These are phyloP conservation scores for Galeruca laticollis DNA, from an alignment of 2,888 invertebrate species.

Conservation along the genomic window DNA sequence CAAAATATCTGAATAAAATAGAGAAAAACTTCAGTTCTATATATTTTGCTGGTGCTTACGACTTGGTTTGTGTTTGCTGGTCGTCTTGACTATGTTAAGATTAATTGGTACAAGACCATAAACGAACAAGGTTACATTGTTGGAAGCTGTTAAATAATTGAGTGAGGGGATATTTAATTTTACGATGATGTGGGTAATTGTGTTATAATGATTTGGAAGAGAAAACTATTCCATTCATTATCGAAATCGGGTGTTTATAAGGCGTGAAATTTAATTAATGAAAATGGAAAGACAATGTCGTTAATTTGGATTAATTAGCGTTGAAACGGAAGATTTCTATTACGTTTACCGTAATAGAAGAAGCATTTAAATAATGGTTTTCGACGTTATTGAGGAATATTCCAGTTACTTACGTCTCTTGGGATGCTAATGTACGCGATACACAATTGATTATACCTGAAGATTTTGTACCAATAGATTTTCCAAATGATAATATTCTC, in stretches of 20 bases:
- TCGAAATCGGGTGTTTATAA: conserved; percentile 12
- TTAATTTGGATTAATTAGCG: conserved; percentile 1
- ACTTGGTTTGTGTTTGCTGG: not conserved
- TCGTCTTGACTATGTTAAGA: conserved; percentile 2
- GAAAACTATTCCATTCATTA: conserved; percentile 22
- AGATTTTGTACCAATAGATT: too few relatives aligned
- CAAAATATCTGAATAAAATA: too few relatives aligned
- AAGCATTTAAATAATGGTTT: not conserved
- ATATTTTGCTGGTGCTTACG: too few relatives aligned
- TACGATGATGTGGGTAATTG: conserved; percentile 35
- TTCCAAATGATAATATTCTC: too few relatives aligned
- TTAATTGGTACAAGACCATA: conserved; percentile 36
- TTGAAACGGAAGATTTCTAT: not conserved
- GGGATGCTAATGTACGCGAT: too few relatives aligned
- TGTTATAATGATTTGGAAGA: conserved; percentile 26
- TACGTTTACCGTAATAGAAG: not conserved
- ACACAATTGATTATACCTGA: too few relatives aligned
- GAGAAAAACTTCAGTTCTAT: too few relatives aligned
- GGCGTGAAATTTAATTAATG: conserved; percentile 29
- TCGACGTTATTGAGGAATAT: too few relatives aligned
- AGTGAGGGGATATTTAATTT: conserved; percentile 28
- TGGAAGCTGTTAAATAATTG: conserved; percentile 31
- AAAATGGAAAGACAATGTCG: conserved; percentile 15
- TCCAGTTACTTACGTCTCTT: too few relatives aligned
- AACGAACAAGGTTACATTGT: conserved; percentile 33